Evolutionary conservation across 35 echinoderm and acorn worm species (phyloP), one percentile per base, ranked within the genome.

Genomic region (Ophioderma brevispina): DNA sequence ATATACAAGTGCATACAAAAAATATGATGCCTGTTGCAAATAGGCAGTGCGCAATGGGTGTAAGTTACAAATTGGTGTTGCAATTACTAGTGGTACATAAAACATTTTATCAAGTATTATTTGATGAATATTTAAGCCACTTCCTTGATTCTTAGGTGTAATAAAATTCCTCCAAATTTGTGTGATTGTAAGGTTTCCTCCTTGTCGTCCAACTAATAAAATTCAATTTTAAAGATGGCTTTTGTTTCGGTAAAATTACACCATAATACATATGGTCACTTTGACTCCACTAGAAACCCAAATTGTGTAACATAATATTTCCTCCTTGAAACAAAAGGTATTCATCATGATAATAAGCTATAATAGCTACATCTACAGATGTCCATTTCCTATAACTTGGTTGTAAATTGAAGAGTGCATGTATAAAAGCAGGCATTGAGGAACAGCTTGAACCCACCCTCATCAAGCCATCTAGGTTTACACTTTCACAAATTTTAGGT

Each of bases 1-100:
- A 70, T 70, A 70, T 30, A 70, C 59, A 8, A 70, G 28, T 70
- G 59, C 59, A 70, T 70, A 70, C 59, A 70, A 70, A 70, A 70
- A 70, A 70, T 70, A 70, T 70, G 59, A 70, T 15, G 59, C 59
- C 15, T 70, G 41, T 17, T 46, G 17, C 41, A 46, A 46, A 70
- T 30, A 70, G 59, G 59, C 28, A 70, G 59, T 70, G 23, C n/a
- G 4, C 59, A 70, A 1, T 70, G 41, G 5, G 41, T 46, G 5
- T 46, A 46, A 46, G 41, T 46, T 46, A 46, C 28, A 70, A 70
- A 70, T 70, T 25, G 59, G 17, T 70, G 15, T 70, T 70, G 59
- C 59, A 3, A 70, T 70, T 46, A 46, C 41, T 46, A 46, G 5
- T 8, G 17, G 59, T 70, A 70, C n/a, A 70, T 25, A 70, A 25